phyloP scores from a whole-genome alignment of 2,888 invertebrate genomes.

The Bedellia somnulentella region DNA sequence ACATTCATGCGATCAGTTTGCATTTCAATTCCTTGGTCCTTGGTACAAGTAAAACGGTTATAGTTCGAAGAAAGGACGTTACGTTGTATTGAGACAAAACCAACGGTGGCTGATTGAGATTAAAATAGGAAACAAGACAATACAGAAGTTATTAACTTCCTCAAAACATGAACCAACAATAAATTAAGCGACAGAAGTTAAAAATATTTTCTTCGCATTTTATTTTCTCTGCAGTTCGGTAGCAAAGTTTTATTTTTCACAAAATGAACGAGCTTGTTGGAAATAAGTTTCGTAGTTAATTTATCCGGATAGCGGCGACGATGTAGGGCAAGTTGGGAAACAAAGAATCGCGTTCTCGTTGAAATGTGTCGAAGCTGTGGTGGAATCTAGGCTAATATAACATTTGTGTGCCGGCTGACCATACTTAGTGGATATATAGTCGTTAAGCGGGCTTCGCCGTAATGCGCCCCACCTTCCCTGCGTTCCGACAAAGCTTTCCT shows the following conservation, averaged over 20 bases:
- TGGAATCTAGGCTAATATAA: conserved; percentile 12
- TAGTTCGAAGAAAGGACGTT: too few species aligned
- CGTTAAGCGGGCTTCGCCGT: conserved; percentile 13
- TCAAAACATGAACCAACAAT: conserved; percentile 19
- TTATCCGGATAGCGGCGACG: conserved; percentile 10
- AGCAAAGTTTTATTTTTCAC: conserved; percentile 15
- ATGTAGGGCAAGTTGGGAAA: conserved; percentile 11
- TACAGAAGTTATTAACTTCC: conserved; percentile 5
- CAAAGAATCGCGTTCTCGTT: conserved; percentile 9
- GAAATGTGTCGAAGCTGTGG: too few species aligned
- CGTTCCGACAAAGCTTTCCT: conserved; percentile 25
- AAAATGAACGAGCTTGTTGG: conserved; percentile 14
- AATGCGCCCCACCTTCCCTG: conserved; percentile 17
- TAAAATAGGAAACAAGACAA: conserved; percentile 1
- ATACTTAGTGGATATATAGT: conserved; percentile 18
- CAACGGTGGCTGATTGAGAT: too few species aligned
- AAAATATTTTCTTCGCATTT: conserved; percentile 16
- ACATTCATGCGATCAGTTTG: conserved; percentile 4
- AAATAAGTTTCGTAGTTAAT: conserved; percentile 18
- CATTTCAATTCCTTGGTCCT: conserved; percentile 5
- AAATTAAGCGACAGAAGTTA: conserved; percentile 21
- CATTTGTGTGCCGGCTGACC: conserved; percentile 16
- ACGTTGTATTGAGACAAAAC: too few species aligned
- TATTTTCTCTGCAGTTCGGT: conserved; percentile 16
- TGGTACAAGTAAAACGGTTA: too few species aligned